Percentiles rank a stretch among this genome's conserved stretches.
These are phyloP conservation scores for Agriopis leucophaearia DNA, from an alignment of 2,888 invertebrate species.

Conservation along the genomic window DNA sequence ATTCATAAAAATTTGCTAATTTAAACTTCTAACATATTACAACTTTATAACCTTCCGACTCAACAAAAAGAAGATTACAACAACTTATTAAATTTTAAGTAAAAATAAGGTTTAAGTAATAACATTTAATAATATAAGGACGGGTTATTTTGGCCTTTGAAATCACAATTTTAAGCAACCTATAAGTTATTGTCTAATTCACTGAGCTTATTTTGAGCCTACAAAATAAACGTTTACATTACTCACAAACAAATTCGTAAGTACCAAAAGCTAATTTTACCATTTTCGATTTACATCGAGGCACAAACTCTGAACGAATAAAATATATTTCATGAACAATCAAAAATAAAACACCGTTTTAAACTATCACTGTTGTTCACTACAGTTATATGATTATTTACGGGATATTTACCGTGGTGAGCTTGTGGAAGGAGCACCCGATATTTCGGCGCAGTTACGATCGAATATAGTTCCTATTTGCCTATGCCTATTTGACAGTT, in stretches of 20 bases:
- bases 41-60: too few relatives aligned
- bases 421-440: too few relatives aligned
- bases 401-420: too few relatives aligned
- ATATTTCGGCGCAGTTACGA: too few relatives aligned
- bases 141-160: conserved; percentile 35
- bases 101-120: background rate
- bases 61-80: too few relatives aligned
- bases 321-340: background rate
- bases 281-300: background rate
- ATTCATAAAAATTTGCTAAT: too few relatives aligned
- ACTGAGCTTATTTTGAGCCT: conserved; percentile 22
- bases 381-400: too few relatives aligned
- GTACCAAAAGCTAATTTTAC: background rate
- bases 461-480: too few relatives aligned
- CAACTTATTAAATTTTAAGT: background rate
- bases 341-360: too few relatives aligned
- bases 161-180: conserved; percentile 24
- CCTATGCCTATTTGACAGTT: too few relatives aligned
- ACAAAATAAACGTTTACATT: background rate
- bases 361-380: too few relatives aligned
- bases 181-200: conserved; percentile 21
- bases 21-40: too few relatives aligned
- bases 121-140: conserved; percentile 18
- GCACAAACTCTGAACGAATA: background rate
- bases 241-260: background rate